A percentile compares a stretch with the other conserved stretches of the same genome.
Evolutionary conservation across 1,140 invertebrate species (phyloP).

Genomic region (Gryllus bimaculatus): DNA sequence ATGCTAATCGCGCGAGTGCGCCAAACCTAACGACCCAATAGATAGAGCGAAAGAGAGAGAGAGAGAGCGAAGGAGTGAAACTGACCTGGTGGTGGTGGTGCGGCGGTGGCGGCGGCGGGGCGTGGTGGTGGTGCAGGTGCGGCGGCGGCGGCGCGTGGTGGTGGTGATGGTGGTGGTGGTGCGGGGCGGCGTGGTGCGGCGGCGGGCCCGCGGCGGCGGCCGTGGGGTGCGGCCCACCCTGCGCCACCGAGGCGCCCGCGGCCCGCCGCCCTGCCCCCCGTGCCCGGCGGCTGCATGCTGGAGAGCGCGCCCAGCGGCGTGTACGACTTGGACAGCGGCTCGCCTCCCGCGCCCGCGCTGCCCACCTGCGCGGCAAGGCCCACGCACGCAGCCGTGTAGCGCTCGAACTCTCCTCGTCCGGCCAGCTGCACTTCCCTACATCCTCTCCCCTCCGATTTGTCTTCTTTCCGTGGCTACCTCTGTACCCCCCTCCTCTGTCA

Average conservation of each 20-base stretch:
- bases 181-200: slow-evolving; percentile 33
- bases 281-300: slow-evolving; percentile 72
- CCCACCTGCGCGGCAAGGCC: neutral
- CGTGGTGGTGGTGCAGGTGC: slow-evolving; percentile 39
- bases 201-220: slow-evolving; percentile 22
- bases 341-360: slow-evolving; percentile 24
- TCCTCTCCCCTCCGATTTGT: no score
- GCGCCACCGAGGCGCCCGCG: slow-evolving; percentile 32
- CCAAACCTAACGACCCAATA: neutral
- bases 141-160: slow-evolving; percentile 40
- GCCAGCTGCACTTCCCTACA: no score
- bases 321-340: slow-evolving; percentile 52
- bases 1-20: no score
- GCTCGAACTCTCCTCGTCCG: no score
- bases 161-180: slow-evolving; percentile 18
- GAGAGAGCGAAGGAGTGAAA: neutral
- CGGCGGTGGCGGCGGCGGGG: slow-evolving; percentile 23
- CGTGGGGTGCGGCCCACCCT: slow-evolving; percentile 24
- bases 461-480: no score
- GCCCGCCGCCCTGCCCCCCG: slow-evolving; percentile 24
- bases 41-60: neutral
- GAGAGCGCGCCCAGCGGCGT: slow-evolving; percentile 75
- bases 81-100: slow-evolving; percentile 24
- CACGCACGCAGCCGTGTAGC: no score
- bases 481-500: no score